A percentile compares a stretch with the other conserved stretches of the same genome.
phyloP scores from a whole-genome alignment of 2,888 invertebrate genomes.

The Unio pictorum region DNA sequence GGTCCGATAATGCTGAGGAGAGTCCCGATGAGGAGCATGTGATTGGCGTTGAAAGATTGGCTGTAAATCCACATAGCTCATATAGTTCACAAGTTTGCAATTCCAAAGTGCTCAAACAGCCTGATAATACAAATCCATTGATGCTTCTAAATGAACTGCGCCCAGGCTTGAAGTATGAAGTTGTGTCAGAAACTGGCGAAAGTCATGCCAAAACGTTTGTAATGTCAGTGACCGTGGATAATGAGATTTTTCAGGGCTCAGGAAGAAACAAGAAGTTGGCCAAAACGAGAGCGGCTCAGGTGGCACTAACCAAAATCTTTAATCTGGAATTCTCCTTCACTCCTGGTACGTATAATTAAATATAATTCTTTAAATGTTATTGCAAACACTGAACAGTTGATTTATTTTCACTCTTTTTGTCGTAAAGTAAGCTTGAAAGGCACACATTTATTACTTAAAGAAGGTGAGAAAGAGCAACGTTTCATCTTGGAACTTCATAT shows the following conservation, averaged over 20 bases:
- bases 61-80: background rate
- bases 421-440: too few relatives aligned
- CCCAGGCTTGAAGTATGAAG: constrained; percentile 78
- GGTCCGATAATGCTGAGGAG: constrained; percentile 53
- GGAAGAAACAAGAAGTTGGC: constrained; percentile 94
- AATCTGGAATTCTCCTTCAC: constrained; percentile 54
- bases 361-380: too few relatives aligned
- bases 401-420: too few relatives aligned
- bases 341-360: constrained; percentile 48
- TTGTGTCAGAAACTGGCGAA: constrained; percentile 74
- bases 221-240: constrained; percentile 75
- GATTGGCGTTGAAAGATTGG: too few relatives aligned
- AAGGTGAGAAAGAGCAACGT: too few relatives aligned
- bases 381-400: too few relatives aligned
- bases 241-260: constrained; percentile 80
- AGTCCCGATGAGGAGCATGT: background rate
- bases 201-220: constrained; percentile 85
- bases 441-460: too few relatives aligned
- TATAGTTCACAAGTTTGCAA: constrained; percentile 14
- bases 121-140: constrained; percentile 79
- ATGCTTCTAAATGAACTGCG: constrained; percentile 90
- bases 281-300: constrained; percentile 89
- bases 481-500: too few relatives aligned
- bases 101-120: constrained; percentile 42
- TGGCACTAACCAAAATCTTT: constrained; percentile 77